Base-by-base conservation (phyloP, 1,140 invertebrate species). In the Eurosta solidaginis region DNA sequence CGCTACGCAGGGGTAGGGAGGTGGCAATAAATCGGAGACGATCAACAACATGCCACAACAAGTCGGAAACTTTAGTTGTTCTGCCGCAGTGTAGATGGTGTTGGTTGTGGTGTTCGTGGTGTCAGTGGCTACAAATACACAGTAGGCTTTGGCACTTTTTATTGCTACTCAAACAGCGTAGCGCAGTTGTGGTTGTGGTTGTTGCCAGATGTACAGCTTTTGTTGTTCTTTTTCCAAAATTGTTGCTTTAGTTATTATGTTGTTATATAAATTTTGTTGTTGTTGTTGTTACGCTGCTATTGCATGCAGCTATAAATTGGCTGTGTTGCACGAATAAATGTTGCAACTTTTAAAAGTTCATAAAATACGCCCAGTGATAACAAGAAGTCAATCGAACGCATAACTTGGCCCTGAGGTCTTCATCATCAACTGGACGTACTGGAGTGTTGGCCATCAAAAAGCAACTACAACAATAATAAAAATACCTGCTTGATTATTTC, bases 341-440 rank as follows among this genome's bases (percentile, higher is more conserved):
- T 36, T 50, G 63, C 63, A 42, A 47, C 49, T 74, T 45, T 77
- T 79, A 79, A 79, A 79, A 77, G 78, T 79, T 79, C 77, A 79
- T 79, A 79, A 79, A 79, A 79, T 79, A 79, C 78, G 78, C 78
- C 78, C 78, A 79, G 59, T 75, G 78, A 77, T 79, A 79, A 77
- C 78, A 79, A 79, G 78, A 77, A 77, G 78, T 79, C 78, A 79
- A 77, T 79, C 59, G 76, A 77, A 74, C 68, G 59, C 50, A 54
- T 77, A 74, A 68, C 74, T 79, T 73, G 74, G 52, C 78, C 78
- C 76, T 79, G 68, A 77, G 78, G 78, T 79, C 78, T 79, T 79
- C 73, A 79, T 79, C 68, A 42, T 74, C 75, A 68, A 68, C 20
- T 76, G n/a, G n/a, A n/a, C n/a, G n/a, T n/a, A n/a, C n/a, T n/a